Percentiles rank a stretch among this genome's conserved stretches.
Evolutionary conservation across 2,113 vertebrate genomes (phyloP).

Genomic region (Bubo bubo): DNA sequence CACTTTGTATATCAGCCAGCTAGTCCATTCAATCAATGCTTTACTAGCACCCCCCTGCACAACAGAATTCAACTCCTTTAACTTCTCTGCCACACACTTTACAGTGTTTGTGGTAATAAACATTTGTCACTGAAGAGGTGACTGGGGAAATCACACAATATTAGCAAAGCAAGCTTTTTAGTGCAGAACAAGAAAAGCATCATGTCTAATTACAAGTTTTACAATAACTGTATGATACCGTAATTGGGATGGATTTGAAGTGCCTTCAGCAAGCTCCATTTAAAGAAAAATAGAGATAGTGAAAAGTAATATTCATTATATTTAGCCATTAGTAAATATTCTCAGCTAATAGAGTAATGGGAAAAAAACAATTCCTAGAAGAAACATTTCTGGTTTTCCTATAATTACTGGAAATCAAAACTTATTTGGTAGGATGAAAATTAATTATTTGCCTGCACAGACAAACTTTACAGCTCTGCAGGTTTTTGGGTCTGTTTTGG

Average conservation of each 20-base stretch:
- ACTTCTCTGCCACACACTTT: background rate
- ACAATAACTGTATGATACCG: background rate
- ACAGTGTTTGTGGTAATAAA: background rate
- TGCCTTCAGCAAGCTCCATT: background rate
- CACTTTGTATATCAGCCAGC: background rate
- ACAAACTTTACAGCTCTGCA: background rate
- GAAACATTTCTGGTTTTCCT: background rate
- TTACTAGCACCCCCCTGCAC: background rate
- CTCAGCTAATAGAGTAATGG: background rate
- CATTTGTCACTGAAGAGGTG: background rate
- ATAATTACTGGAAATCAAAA: slow-evolving; percentile 1
- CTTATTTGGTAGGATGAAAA: background rate
- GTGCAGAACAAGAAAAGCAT: background rate
- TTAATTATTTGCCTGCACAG: background rate
- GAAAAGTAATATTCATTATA: background rate
- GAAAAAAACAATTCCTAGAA: background rate
- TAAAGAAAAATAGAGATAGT: slow-evolving; percentile 9
- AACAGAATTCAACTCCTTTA: background rate
- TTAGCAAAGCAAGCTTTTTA: background rate
- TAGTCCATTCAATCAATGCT: background rate
- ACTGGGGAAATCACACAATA: background rate
- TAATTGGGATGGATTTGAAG: slow-evolving; percentile 35
- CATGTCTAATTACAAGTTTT: background rate
- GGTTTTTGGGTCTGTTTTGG: no score
- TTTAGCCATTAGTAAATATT: background rate